Evolutionary conservation across 2,113 vertebrate genomes (phyloP).

Genomic region (Dromas ardeola): DNA sequence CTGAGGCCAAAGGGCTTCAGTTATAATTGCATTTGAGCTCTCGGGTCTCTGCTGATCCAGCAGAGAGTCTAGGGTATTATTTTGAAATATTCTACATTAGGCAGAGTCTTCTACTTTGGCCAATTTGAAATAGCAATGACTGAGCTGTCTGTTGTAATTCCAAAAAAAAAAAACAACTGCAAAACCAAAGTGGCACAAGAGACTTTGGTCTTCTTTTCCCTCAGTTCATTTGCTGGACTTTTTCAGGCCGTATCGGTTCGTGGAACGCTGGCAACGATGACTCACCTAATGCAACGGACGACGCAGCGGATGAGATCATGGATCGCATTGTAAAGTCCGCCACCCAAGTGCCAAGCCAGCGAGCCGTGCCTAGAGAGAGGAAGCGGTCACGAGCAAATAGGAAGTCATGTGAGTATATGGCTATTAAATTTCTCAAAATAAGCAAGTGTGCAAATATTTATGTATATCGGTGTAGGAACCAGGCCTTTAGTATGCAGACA

Average conservation of each 20-base stretch:
- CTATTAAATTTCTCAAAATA: background rate
- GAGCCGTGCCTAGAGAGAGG: conserved; percentile 89
- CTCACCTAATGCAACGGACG: conserved; percentile 83
- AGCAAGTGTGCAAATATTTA: background rate
- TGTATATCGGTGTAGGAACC: background rate
- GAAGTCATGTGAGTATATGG: conserved; percentile 87
- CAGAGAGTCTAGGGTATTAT: background rate
- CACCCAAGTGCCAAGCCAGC: conserved; percentile 92
- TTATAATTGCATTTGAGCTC: background rate
- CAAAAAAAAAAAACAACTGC: background rate
- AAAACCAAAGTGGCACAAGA: background rate
- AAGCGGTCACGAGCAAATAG: conserved; percentile 92
- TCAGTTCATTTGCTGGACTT: background rate
- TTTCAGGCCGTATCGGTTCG: conserved; percentile 81
- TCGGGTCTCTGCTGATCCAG: background rate
- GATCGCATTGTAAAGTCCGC: conserved; percentile 96
- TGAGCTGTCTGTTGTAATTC: background rate
- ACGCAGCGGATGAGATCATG: conserved; percentile 97
- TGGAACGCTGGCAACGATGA: conserved; percentile 86
- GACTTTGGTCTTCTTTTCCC: background rate
- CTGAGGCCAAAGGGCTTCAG: background rate
- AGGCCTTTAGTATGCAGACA: background rate
- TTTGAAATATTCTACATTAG: background rate
- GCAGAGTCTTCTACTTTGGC: background rate
- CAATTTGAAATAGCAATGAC: background rate